Evolutionary conservation across 2,113 vertebrate genomes (phyloP).

Genomic region (Telmatochromis bifrenatus): DNA sequence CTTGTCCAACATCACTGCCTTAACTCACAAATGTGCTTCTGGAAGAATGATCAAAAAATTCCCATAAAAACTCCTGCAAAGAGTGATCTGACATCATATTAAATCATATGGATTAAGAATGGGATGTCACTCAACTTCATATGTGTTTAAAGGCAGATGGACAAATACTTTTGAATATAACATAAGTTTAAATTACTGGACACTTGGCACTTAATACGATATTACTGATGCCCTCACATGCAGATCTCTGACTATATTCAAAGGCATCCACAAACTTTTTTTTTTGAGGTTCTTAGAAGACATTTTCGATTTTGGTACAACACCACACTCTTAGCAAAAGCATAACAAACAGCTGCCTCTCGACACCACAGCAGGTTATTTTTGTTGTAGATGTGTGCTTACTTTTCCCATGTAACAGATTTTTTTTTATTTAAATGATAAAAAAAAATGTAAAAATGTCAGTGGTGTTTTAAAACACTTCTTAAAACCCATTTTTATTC

Average conservation of each 20-base stretch:
- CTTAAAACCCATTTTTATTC: not conserved
- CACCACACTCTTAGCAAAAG: not conserved
- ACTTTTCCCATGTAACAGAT: not conserved
- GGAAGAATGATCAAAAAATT: not conserved
- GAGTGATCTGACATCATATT: not conserved
- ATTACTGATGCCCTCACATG: not conserved
- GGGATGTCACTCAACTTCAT: not conserved
- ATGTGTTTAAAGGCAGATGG: fast-evolving
- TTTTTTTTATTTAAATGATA: not conserved
- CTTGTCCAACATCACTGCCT: not conserved
- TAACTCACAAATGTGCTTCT: not conserved
- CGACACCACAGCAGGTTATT: fast-evolving
- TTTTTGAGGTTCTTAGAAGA: not conserved
- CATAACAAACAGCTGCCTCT: fast-evolving
- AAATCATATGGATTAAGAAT: not conserved
- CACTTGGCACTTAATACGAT: not conserved
- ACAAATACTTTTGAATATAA: fast-evolving
- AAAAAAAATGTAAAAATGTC: not conserved
- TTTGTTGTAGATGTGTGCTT: not conserved
- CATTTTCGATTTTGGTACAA: fast-evolving
- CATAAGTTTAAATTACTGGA: fast-evolving
- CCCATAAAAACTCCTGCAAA: not conserved
- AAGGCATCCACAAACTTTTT: not conserved
- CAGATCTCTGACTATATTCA: not conserved
- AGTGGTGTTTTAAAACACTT: not conserved